Percentiles rank a stretch among this genome's conserved stretches.
Conservation (phyloP, 2,113 vertebrate species). For the Centropus unirufus region DNA sequence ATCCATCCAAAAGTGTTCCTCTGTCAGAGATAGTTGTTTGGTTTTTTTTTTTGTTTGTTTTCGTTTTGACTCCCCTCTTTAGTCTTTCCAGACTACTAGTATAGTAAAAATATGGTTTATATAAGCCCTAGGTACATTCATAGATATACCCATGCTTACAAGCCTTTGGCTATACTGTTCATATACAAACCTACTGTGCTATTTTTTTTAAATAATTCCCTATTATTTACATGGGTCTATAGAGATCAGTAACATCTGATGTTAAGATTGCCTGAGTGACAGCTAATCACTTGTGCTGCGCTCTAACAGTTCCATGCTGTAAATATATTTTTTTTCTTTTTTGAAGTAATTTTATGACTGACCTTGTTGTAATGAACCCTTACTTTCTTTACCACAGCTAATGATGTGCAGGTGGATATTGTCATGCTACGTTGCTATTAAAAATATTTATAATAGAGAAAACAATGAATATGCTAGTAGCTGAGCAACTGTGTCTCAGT, state of each 20-base stretch:
- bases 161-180: background rate
- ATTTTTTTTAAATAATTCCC: background rate
- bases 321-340: background rate
- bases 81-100: background rate
- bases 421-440: background rate
- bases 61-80: background rate
- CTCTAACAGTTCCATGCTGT: background rate
- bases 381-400: background rate
- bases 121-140: background rate
- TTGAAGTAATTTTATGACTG: background rate
- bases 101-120: background rate
- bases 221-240: background rate
- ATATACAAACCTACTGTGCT: background rate
- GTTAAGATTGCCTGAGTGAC: background rate
- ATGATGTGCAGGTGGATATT: background rate
- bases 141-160: background rate
- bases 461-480: background rate
- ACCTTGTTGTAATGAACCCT: background rate
- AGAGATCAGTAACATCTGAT: background rate
- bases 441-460: background rate
- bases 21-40: background rate
- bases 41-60: too few species aligned
- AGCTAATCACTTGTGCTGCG: background rate
- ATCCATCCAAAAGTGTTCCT: background rate
- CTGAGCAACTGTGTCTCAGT: background rate